Conservation (phyloP, 2,113 vertebrate genomes). For the Empidonax alnorum region DNA sequence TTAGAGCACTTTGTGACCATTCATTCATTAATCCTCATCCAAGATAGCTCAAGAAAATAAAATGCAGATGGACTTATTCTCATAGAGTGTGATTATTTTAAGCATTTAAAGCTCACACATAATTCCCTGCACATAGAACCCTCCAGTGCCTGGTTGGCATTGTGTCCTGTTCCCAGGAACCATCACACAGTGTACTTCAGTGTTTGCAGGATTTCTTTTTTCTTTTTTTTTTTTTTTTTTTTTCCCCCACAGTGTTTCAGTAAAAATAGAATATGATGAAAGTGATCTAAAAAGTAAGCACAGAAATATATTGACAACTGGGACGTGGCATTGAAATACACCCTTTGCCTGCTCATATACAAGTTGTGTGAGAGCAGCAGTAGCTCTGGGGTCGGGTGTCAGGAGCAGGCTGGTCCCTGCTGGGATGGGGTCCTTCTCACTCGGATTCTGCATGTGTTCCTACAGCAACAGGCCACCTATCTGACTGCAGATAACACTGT, state of each 20-base stretch:
- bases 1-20: constrained; percentile 5
- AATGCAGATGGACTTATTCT: not conserved
- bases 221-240: no score
- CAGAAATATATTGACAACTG: accelerated
- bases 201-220: not conserved
- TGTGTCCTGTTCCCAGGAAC: not conserved
- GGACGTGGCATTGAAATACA: not conserved
- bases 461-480: not conserved
- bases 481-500: accelerated
- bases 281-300: not conserved
- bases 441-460: not conserved
- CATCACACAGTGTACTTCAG: not conserved
- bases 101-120: not conserved
- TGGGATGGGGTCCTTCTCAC: not conserved
- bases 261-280: not conserved
- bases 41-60: constrained; percentile 8
- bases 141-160: not conserved
- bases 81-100: not conserved
- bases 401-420: not conserved
- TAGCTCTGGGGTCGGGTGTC: accelerated
- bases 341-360: not conserved
- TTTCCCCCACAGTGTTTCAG: not conserved
- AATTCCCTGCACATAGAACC: not conserved
- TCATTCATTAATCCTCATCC: constrained; percentile 41
- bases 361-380: not conserved